Conservation (phyloP, 2,113 vertebrate species). For the Pycnonotus jocosus region DNA sequence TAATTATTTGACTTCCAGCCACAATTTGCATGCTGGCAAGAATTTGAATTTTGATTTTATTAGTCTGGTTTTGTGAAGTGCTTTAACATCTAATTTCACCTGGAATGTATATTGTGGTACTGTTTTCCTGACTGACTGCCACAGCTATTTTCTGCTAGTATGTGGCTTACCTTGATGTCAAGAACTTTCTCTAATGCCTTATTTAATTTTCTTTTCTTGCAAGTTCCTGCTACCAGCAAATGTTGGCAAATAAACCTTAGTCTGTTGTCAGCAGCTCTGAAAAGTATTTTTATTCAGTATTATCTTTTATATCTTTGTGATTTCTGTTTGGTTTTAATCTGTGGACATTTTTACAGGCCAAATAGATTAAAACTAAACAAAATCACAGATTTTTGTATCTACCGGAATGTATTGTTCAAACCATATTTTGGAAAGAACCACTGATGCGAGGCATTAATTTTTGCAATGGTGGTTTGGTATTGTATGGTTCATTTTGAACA, state of each 20-base stretch:
- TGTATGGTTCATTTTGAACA: neutral
- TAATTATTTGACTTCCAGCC: slow-evolving; percentile 33
- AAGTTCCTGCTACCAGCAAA: neutral
- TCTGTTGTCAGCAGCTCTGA: neutral
- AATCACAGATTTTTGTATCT: neutral
- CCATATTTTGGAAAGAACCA: neutral
- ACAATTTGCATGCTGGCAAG: neutral
- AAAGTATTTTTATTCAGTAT: neutral
- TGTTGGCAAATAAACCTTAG: neutral
- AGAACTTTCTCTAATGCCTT: neutral
- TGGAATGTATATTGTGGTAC: neutral
- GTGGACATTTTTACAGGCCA: neutral
- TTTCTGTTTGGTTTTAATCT: neutral
- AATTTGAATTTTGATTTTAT: slow-evolving; percentile 3
- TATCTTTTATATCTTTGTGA: neutral
- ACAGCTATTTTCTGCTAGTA: neutral
- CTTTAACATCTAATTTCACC: neutral
- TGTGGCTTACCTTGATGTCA: neutral
- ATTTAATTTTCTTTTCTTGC: neutral
- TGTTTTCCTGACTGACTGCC: neutral
- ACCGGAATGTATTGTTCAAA: neutral
- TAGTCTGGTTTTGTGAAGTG: neutral
- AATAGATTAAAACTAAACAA: neutral
- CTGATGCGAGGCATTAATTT: neutral
- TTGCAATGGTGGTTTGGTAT: neutral